Evolutionary conservation across 2,797 vertebrate species (phyloP).

Genomic region (Darevskia nairensis): DNA sequence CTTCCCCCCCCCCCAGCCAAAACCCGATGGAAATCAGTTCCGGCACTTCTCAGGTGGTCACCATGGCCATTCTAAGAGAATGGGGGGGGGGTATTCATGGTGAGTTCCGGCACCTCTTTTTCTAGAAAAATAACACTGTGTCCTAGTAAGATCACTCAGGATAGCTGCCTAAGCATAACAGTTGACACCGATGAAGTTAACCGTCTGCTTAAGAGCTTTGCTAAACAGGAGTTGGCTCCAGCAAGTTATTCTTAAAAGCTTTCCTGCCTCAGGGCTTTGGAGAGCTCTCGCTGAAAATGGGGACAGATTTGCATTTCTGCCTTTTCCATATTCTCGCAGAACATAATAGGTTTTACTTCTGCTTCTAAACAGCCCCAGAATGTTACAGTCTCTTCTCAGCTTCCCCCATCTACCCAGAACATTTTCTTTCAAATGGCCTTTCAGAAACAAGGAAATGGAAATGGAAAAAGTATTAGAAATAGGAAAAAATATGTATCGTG

Average conservation of each 20-base stretch:
- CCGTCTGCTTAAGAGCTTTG: background rate
- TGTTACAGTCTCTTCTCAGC: background rate
- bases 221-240: background rate
- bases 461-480: constrained; percentile 23
- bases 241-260: constrained; percentile 1
- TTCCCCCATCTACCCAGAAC: background rate
- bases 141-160: background rate
- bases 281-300: background rate
- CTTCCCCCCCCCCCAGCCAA: too few relatives aligned
- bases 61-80: too few relatives aligned
- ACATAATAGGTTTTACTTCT: constrained; percentile 13
- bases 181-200: background rate
- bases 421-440: background rate
- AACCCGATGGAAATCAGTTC: too few relatives aligned
- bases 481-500: constrained; percentile 1
- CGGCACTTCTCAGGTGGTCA: too few relatives aligned
- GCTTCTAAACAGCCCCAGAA: background rate
- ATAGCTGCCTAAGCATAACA: background rate
- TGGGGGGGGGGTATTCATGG: too few relatives aligned
- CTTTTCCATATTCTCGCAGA: constrained; percentile 1
- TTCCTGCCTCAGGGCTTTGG: background rate
- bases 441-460: constrained; percentile 11
- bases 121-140: too few relatives aligned
- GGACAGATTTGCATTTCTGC: constrained; percentile 19
- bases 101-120: too few relatives aligned